Conservation (phyloP, 2,797 vertebrate genomes). For the Pseudopleuronectes americanus region DNA sequence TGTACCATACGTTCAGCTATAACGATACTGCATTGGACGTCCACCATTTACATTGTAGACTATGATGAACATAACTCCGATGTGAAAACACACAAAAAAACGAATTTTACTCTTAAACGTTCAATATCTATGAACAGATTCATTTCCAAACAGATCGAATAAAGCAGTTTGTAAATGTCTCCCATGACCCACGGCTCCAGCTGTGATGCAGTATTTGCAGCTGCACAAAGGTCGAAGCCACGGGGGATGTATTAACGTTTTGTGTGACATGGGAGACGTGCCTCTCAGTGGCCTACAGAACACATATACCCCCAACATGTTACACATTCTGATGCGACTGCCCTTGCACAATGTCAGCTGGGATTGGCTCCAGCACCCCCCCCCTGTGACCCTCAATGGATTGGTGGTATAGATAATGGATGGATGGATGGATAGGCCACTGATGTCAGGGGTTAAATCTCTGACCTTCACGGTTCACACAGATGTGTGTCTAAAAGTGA, state of each 20-base stretch:
- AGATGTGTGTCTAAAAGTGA: background rate
- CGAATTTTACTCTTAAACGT: background rate
- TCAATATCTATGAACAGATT: background rate
- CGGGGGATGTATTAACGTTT: background rate
- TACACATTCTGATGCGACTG: background rate
- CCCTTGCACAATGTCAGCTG: too few species aligned
- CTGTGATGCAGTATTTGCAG: background rate
- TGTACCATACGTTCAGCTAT: background rate
- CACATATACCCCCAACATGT: background rate
- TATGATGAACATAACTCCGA: too few species aligned
- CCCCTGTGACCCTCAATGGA: too few species aligned
- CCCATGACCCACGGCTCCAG: background rate
- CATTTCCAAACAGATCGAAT: constrained; percentile 10
- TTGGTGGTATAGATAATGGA: too few species aligned
- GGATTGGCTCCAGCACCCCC: too few species aligned
- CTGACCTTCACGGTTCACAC: background rate
- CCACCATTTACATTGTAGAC: too few species aligned
- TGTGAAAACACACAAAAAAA: too few species aligned
- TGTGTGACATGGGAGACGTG: background rate
- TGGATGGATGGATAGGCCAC: too few species aligned
- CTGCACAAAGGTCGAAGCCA: background rate
- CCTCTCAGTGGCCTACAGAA: background rate
- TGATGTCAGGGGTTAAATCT: too few species aligned
- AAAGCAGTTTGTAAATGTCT: background rate
- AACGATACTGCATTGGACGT: background rate